Evolutionary conservation across 2,113 vertebrate species (phyloP), one percentile per base, ranked within the genome.

Genomic region (Lynx canadensis): DNA sequence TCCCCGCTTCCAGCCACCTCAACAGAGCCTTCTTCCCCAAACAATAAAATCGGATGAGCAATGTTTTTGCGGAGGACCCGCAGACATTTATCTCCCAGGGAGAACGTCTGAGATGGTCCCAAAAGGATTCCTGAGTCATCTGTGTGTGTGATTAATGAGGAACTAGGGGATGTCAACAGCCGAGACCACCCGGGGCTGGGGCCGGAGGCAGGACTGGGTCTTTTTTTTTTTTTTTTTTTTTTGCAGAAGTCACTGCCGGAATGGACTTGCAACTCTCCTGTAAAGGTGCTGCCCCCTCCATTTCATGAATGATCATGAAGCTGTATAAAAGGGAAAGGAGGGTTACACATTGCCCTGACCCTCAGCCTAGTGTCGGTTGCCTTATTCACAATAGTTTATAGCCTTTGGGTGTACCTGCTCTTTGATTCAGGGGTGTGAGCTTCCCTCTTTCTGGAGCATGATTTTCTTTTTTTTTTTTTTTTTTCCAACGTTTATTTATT

Each of bases 321-420:
- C 48, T 50, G 4, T 23, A 8, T 7, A 23, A 79, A 86, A 33
- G 7, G 11, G n/a, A 29, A 23, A 76, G 66, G 50, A n/a, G 27
- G 13, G 7, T 10, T 5, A 9, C 4, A 1, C 52, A 33, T 13
- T 23, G 16, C 80, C 66, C 68, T 82, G 3, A 5, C 7, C 41
- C 5, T 33, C 7, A 3, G 4, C 1, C 10, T 4, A 5, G 68
- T 14, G 13, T 5, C 12, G 5, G 21, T 14, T 8, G 18, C 38
- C 57, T 7, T 5, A 52, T 16, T 55, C 38, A 18, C 38, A 8
- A 14, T 4, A 29, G 33, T 41, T 52, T 14, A 31, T 11, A 29
- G 29, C 13, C 68, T 1, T 7, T 57, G 36, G 55, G 10, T 18
- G 0, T 14, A 4, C 29, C 74, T 57, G 80, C 14, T 6, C 9